Percentiles rank a stretch among this genome's conserved stretches.
These are phyloP conservation scores for Dasypolia templi DNA, from an alignment of 2,888 invertebrate species.

Conservation along the genomic window DNA sequence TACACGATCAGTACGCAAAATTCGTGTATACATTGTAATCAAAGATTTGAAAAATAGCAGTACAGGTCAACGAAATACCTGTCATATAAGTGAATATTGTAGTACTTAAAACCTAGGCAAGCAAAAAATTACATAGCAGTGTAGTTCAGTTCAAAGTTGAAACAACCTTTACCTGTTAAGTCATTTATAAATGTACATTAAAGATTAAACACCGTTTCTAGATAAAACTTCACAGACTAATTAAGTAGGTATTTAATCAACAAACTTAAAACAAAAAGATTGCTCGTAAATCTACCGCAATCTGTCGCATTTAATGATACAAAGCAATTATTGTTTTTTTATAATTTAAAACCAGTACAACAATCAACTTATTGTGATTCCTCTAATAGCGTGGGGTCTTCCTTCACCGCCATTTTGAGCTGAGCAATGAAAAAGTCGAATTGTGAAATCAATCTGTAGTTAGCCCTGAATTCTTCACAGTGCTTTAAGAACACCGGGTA, in stretches of 20 bases:
- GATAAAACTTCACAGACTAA: constrained; percentile 29
- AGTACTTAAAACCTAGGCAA: not conserved
- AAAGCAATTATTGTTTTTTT: constrained; percentile 3
- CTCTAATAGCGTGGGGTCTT: constrained; percentile 72
- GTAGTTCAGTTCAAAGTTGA: not conserved
- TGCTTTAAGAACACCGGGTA: constrained; percentile 91
- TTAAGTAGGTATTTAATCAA: constrained; percentile 21
- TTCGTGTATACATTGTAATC: too few species aligned
- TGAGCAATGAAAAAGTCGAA: constrained; percentile 83
- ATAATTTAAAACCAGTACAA: not conserved
- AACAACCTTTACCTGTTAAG: constrained; percentile 1
- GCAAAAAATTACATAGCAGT: not conserved
- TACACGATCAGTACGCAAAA: too few species aligned
- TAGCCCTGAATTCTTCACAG: constrained; percentile 91
- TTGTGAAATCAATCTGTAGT: constrained; percentile 82
- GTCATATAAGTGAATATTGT: not conserved
- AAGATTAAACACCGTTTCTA: constrained; percentile 1
- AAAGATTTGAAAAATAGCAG: too few species aligned
- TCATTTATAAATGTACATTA: constrained; percentile 29
- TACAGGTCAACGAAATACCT: not conserved
- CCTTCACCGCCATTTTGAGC: constrained; percentile 77
- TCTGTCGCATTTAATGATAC: not conserved
- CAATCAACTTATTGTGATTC: constrained; percentile 22
- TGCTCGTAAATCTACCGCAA: constrained; percentile 18
- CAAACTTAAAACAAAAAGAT: not conserved